These are phyloP conservation scores for Apolygus lucorum DNA, from an alignment of 1,140 invertebrate species.

Conservation along the genomic window DNA sequence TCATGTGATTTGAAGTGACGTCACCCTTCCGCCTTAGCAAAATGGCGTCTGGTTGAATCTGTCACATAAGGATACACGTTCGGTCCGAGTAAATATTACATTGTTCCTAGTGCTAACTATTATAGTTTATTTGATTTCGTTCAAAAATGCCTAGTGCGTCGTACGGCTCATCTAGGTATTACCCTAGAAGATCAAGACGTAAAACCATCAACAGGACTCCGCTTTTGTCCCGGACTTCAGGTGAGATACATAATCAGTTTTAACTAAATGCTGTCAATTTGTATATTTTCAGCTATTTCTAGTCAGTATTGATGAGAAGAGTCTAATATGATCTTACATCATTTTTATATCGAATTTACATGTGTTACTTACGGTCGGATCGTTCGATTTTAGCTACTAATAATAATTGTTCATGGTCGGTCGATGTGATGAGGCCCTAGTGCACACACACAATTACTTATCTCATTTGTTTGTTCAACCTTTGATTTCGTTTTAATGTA, in stretches of 20 bases:
- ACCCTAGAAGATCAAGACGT: constrained; percentile 71
- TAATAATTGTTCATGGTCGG: background rate
- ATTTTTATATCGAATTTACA: background rate
- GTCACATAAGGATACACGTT: constrained; percentile 9
- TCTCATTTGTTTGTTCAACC: too few relatives aligned
- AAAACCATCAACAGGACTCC: constrained; percentile 76
- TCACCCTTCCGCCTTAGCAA: constrained; percentile 24
- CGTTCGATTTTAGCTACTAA: background rate
- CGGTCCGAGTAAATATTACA: constrained; percentile 10
- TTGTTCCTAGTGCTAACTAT: background rate
- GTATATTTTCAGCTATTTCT: constrained; percentile 6
- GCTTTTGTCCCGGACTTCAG: constrained; percentile 64
- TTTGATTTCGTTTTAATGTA: too few relatives aligned
- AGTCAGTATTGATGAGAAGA: background rate
- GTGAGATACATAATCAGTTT: constrained; percentile 46
- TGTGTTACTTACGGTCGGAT: background rate
- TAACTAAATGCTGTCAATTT: constrained; percentile 10
- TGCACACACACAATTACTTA: too few relatives aligned
- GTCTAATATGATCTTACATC: constrained; percentile 48
- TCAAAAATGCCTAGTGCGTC: constrained; percentile 79
- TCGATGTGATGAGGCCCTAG: too few relatives aligned
- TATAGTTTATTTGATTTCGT: background rate
- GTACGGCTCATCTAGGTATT: constrained; percentile 76
- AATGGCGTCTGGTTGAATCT: constrained; percentile 26
- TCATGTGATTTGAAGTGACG: constrained; percentile 19